Base-by-base conservation (phyloP, 2,888 invertebrate genomes). In the Cephus spinipes region DNA sequence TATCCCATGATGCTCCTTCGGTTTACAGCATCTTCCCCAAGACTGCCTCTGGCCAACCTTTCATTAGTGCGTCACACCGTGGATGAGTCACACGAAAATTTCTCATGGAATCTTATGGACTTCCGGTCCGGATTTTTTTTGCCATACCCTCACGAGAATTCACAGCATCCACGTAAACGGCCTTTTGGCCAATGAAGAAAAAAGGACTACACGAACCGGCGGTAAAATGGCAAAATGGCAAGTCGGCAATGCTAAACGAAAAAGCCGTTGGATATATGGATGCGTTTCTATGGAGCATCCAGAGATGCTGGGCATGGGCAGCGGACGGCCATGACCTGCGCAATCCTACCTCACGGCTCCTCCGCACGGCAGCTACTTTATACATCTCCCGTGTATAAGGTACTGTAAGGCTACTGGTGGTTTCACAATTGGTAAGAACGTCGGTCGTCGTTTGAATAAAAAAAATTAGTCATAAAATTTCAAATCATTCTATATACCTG, bases 251-350 rank as follows among this genome's bases (percentile, higher is more conserved):
- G 55, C 23, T 23, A 23, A 55, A 55, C 23, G 55, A 55, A 55
- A 55, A 23, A 55, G 55, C 55, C 23, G 23, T 6, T 23, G 55
- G 55, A 55, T 23, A 2, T 55, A 55, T 55, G 55, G 55, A 55
- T 55, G 55, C 55, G 55, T 55, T 55, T 55, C 55, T 55, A 55
- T 23, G 55, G 55, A 55, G 55, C 55, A 55, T 55, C 55, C 55
- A 23, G 55, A 55, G 55, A 55, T 55, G 55, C 55, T 55, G 55
- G 55, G 36, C 36, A 36, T 79, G 79, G 77, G 79, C 82, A 83
- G 84, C 81, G 85, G 83, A 82, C 81, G 85, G 82, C 85, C 85
- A 82, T 85, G 85, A 85, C 85, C 85, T 80, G 84, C 79, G 83
- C 80, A 77, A 75, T 73, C 68, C 35, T 73, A 77, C 74, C 76